A percentile compares a stretch with the other conserved stretches of the same genome.
These are phyloP conservation scores for Podarcis cretensis DNA, from an alignment of 2,113 vertebrate species.

Conservation along the genomic window DNA sequence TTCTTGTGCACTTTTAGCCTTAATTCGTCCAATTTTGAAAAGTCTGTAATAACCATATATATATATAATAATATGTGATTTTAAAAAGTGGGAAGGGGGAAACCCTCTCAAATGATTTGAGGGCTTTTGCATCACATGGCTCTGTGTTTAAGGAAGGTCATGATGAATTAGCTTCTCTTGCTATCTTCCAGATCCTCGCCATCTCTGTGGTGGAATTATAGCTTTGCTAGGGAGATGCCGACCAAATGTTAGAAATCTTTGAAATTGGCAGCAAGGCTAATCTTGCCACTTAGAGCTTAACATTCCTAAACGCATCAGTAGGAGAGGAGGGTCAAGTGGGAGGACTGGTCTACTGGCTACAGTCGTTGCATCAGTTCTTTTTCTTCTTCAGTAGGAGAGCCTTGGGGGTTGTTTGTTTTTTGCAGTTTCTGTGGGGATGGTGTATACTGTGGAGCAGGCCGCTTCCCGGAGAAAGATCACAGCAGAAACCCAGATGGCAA, in stretches of 20 bases:
- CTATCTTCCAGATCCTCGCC: neutral
- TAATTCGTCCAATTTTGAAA: too few species aligned
- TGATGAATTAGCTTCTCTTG: too few species aligned
- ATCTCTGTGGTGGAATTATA: neutral
- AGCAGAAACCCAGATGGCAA: neutral
- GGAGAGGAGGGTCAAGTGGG: neutral
- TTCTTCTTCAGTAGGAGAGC: too few species aligned
- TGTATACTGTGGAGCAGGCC: too few species aligned
- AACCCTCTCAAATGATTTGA: neutral
- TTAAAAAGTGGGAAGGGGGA: too few species aligned
- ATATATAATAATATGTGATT: too few species aligned
- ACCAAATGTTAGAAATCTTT: neutral
- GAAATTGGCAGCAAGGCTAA: neutral
- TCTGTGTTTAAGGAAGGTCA: neutral
- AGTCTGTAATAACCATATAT: too few species aligned
- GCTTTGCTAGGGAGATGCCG: neutral
- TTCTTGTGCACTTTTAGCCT: too few species aligned
- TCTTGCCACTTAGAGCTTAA: neutral
- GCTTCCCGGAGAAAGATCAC: neutral
- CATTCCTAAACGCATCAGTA: neutral
- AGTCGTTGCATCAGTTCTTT: neutral
- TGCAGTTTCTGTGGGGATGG: neutral
- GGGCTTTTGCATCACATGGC: neutral
- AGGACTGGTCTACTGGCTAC: neutral
- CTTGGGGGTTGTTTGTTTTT: too few species aligned